Conservation (phyloP, 1,140 invertebrate species). For the Lysiphlebus fabarum region DNA sequence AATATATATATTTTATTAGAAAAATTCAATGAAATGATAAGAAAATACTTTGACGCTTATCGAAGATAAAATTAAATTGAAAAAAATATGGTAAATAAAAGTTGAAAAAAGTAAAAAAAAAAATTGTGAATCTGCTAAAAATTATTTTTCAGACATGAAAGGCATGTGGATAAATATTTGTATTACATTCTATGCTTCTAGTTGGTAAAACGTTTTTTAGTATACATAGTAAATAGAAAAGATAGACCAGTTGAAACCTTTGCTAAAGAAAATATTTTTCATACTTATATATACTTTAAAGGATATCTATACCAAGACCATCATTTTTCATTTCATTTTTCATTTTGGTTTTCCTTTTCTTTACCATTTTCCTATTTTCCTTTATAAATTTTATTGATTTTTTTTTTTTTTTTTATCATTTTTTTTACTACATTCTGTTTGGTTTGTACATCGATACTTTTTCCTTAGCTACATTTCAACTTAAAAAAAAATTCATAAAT, state of each 20-base stretch:
- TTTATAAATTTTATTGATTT: conserved; percentile 1
- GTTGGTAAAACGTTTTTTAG: conserved; percentile 25
- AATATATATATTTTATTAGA: too few species aligned
- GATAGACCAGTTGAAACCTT: conserved; percentile 7
- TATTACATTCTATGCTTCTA: conserved; percentile 13
- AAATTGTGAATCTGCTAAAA: conserved; percentile 16
- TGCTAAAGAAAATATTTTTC: conserved; percentile 12
- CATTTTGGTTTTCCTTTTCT: background rate
- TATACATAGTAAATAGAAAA: conserved; percentile 26
- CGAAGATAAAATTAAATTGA: background rate
- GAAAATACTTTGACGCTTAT: background rate
- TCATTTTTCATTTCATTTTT: background rate
- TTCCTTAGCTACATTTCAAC: too few species aligned
- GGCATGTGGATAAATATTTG: conserved; percentile 29
- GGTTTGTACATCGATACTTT: too few species aligned
- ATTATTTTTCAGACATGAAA: conserved; percentile 31
- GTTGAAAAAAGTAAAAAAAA: conserved; percentile 1
- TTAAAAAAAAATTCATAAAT: too few species aligned
- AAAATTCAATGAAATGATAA: too few species aligned
- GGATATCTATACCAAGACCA: background rate
- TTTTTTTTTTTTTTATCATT: too few species aligned
- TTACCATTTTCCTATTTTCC: background rate
- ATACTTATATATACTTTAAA: conserved; percentile 15
- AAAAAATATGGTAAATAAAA: conserved; percentile 2
- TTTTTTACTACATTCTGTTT: too few species aligned